Evolutionary conservation across 1,140 invertebrate species (phyloP).

Genomic region (Bombus affinis): DNA sequence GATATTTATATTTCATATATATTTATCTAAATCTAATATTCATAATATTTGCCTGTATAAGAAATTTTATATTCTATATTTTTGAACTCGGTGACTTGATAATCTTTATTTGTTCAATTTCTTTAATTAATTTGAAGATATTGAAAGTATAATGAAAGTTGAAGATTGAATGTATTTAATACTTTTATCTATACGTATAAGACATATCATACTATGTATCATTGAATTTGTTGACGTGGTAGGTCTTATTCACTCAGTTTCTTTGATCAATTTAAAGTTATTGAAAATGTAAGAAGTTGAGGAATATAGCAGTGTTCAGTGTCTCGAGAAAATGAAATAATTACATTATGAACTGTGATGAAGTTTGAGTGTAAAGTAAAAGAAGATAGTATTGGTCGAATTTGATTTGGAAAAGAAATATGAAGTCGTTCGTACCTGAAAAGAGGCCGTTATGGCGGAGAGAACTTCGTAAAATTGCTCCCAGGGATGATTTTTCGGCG

Average conservation of each 20-base stretch:
- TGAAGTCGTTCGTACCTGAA: slow-evolving; percentile 87
- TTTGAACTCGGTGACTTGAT: not conserved
- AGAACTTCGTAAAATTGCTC: slow-evolving; percentile 92
- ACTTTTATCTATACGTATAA: too few species aligned
- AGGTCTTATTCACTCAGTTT: not conserved
- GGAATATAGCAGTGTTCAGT: not conserved
- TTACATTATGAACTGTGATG: not conserved
- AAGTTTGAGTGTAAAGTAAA: not conserved
- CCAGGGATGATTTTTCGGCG: slow-evolving; percentile 86
- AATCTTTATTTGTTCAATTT: not conserved
- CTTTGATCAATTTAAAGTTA: not conserved
- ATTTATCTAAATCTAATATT: not conserved
- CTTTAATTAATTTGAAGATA: not conserved
- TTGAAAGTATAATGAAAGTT: not conserved
- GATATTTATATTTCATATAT: not conserved
- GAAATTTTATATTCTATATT: not conserved
- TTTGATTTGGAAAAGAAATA: not conserved
- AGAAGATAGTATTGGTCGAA: not conserved
- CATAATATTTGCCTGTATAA: not conserved
- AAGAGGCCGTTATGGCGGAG: slow-evolving; percentile 92
- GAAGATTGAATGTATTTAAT: too few species aligned
- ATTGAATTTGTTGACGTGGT: not conserved
- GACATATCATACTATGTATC: too few species aligned
- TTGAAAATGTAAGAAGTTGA: not conserved
- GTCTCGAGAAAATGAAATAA: not conserved